Base-by-base conservation (phyloP, 2,888 invertebrate species). In the Proisotoma minuta region DNA sequence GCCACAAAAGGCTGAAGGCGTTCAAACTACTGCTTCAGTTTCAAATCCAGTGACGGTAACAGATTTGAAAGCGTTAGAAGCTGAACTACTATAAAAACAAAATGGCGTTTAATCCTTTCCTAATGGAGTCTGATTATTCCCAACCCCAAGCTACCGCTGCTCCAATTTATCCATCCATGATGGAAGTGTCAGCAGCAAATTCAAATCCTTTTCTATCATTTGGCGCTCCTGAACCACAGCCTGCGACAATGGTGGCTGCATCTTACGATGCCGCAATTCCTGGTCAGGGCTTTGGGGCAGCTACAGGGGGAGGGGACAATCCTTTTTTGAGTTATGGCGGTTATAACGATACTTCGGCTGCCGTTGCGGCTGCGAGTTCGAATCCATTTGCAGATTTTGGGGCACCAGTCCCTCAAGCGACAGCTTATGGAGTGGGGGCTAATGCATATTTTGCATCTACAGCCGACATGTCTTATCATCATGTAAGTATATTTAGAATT, bases 31-130 rank as follows among this genome's bases (percentile, higher is more conserved):
- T 0, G 83, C 85, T 34, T 84, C 85, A 73, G 82, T 83, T 57
- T 82, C 87, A 39, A 84, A 86, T 51, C 51, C 62, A 27, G 89
- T 90, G 0, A 89, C 89, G 43, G 85, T 84, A 77, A 84, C 87
- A 3, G 91, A 91, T 78, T 77, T 91, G 2, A 88, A 89, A 76
- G 84, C 87, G 74, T 79, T 91, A 50, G 91, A 90, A 78, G 83
- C 86, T 75, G 90, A 91, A 77, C 77, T 91, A n/a, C 81, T 90
- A 23, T 62, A 62, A 62, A 61, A 62, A 53, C 39, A 60, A 58
- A 40, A 60, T 66, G 57, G 70, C 66, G n/a, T 68, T 72, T 22
- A 74, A 74, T 60, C 91, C 91, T 48, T 91, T 91, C 60, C 80
- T 87, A 43, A 77, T 52, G 78, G 74, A 76, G 48, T 56, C 79